phyloP scores from a whole-genome alignment of 2,113 vertebrate genomes.

The Corythornis cristatus region DNA sequence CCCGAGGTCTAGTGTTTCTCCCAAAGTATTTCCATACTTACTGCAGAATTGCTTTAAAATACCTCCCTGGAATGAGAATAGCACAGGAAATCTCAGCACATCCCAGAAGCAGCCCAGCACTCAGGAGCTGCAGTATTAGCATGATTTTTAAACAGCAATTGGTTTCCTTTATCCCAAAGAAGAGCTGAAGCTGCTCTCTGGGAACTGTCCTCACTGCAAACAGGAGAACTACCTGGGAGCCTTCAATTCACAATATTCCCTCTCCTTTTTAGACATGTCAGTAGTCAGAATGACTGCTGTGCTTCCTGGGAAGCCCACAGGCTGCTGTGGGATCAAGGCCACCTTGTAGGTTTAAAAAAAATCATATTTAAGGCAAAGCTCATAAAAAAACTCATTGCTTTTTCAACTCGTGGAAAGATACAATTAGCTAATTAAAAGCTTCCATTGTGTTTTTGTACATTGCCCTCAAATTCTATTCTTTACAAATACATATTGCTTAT shows the following conservation, averaged over 20 bases:
- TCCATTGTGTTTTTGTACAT: not conserved
- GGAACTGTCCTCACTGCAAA: not conserved
- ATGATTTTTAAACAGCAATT: not conserved
- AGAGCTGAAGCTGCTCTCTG: not conserved
- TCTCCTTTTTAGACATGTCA: not conserved
- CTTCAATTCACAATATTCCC: not conserved
- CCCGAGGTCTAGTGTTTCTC: conserved; percentile 51
- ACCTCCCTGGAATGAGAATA: conserved; percentile 42
- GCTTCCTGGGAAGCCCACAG: not conserved
- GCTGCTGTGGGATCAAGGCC: not conserved
- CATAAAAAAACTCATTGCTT: not conserved
- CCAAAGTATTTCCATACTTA: conserved; percentile 56
- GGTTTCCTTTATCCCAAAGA: not conserved
- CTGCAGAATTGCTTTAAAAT: conserved; percentile 63
- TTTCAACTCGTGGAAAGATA: not conserved
- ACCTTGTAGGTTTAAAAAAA: not conserved
- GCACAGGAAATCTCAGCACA: conserved; percentile 54
- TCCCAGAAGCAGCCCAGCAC: not conserved
- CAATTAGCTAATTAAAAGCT: not conserved
- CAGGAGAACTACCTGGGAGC: not conserved
- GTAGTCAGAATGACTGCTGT: not conserved
- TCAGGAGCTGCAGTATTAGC: not conserved
- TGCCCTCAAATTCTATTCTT: not conserved
- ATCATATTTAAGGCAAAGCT: not conserved
- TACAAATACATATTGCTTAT: not conserved